Conservation (phyloP, 2,113 vertebrate genomes). For the Neolamprologus variostigma region DNA sequence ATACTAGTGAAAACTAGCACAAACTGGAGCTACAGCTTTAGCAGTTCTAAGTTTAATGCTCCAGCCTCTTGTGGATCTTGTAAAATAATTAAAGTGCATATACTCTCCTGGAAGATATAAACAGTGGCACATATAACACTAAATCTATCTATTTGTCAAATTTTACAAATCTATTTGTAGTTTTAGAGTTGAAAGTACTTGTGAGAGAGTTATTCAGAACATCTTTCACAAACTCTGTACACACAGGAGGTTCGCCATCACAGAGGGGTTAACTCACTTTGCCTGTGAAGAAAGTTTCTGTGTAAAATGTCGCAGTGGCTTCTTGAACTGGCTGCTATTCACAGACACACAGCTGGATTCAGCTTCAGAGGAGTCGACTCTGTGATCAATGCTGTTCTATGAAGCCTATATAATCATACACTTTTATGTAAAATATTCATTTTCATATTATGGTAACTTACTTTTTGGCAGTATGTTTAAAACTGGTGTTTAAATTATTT, state of each 20-base stretch:
- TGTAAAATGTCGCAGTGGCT: not conserved
- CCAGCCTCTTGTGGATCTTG: not conserved
- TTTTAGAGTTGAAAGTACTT: not conserved
- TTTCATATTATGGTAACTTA: not conserved
- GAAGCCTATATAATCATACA: not conserved
- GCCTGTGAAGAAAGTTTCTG: not conserved
- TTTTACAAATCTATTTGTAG: not conserved
- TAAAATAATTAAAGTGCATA: not conserved
- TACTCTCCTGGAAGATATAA: not conserved
- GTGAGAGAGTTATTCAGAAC: not conserved
- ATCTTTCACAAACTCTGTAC: not conserved
- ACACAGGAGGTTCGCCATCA: not conserved
- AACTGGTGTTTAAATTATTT: not conserved
- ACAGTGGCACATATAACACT: not conserved
- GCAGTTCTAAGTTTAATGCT: not conserved
- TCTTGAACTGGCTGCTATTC: not conserved
- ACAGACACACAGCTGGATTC: not conserved
- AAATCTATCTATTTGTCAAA: not conserved
- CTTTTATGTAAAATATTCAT: not conserved
- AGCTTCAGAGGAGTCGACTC: not conserved
- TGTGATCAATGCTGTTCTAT: not conserved
- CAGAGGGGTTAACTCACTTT: not conserved
- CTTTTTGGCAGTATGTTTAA: not conserved
- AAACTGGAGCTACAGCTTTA: not conserved
- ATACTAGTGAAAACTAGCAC: not conserved